phyloP scores from a whole-genome alignment of 2,888 invertebrate genomes.

The Strigamia maritima region DNA sequence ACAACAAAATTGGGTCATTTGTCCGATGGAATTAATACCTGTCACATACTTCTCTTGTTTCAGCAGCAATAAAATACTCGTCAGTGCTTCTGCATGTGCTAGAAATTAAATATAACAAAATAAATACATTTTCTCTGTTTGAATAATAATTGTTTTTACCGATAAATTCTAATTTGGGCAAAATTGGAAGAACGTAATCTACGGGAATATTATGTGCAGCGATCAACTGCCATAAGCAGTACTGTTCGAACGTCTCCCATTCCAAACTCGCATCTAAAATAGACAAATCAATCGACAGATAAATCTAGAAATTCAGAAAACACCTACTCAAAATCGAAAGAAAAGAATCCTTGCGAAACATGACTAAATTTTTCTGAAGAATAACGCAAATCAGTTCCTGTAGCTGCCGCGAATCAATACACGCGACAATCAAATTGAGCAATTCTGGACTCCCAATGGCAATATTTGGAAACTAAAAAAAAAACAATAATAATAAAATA shows the following conservation, averaged over 20 bases:
- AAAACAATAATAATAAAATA: no score
- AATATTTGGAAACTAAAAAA: conserved; percentile 68
- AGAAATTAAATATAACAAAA: no score
- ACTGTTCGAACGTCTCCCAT: conserved; percentile 97
- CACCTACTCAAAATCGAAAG: conserved; percentile 54
- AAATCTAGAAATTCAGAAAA: background rate
- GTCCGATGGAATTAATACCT: background rate
- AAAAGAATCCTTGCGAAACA: conserved; percentile 57
- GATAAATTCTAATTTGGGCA: conserved; percentile 62
- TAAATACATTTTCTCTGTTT: no score
- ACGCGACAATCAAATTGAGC: conserved; percentile 82
- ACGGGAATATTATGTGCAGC: conserved; percentile 90
- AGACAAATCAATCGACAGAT: background rate
- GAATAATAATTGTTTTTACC: conserved; percentile 49
- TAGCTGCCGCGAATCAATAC: conserved; percentile 83
- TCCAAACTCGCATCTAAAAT: conserved; percentile 77
- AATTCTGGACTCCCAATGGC: conserved; percentile 84
- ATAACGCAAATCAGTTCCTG: conserved; percentile 87
- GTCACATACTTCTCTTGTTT: conserved; percentile 74
- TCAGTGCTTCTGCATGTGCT: conserved; percentile 87
- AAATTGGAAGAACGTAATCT: conserved; percentile 77
- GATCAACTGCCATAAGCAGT: conserved; percentile 94
- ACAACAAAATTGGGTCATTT: background rate
- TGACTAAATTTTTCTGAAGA: conserved; percentile 71
- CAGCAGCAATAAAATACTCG: conserved; percentile 81